Conservation (phyloP, 1,140 invertebrate genomes). For the Euura lappo region DNA sequence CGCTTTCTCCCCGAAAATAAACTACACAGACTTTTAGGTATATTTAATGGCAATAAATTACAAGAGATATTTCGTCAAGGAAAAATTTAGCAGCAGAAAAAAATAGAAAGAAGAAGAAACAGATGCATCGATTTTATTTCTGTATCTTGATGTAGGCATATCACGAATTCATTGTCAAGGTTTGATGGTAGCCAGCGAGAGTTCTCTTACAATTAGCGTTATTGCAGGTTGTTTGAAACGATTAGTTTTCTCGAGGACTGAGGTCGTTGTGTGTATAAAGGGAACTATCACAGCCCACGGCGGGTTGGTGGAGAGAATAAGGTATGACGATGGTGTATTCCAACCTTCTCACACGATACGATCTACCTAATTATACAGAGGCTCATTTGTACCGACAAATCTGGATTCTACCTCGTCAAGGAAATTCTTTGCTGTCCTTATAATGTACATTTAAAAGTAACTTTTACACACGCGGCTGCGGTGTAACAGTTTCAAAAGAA, state of each 20-base stretch:
- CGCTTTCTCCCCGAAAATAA: too few relatives aligned
- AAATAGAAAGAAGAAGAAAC: not conserved
- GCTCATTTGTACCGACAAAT: conserved; percentile 54
- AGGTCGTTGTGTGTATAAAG: not conserved
- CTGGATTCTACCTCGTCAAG: conserved; percentile 44
- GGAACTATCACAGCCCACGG: conserved; percentile 25
- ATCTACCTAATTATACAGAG: conserved; percentile 53
- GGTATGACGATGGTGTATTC: conserved; percentile 38
- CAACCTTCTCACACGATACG: conserved; percentile 53
- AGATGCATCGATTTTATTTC: too few relatives aligned
- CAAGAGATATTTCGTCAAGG: too few relatives aligned
- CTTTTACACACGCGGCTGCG: too few relatives aligned
- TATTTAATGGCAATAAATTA: too few relatives aligned
- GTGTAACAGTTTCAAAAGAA: too few relatives aligned
- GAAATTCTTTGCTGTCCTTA: conserved; percentile 44
- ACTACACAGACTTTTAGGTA: too few relatives aligned
- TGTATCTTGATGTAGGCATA: not conserved
- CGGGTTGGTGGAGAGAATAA: conserved; percentile 25
- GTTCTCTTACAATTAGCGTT: too few relatives aligned
- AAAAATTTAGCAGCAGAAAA: not conserved
- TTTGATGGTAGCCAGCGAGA: too few relatives aligned
- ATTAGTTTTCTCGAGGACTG: too few relatives aligned
- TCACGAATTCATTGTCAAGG: not conserved
- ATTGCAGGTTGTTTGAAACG: too few relatives aligned
- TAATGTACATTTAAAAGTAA: too few relatives aligned